Evolutionary conservation across 2,113 vertebrate species (phyloP), one percentile per base, ranked within the genome.

Genomic region (Gymnarchus niloticus): DNA sequence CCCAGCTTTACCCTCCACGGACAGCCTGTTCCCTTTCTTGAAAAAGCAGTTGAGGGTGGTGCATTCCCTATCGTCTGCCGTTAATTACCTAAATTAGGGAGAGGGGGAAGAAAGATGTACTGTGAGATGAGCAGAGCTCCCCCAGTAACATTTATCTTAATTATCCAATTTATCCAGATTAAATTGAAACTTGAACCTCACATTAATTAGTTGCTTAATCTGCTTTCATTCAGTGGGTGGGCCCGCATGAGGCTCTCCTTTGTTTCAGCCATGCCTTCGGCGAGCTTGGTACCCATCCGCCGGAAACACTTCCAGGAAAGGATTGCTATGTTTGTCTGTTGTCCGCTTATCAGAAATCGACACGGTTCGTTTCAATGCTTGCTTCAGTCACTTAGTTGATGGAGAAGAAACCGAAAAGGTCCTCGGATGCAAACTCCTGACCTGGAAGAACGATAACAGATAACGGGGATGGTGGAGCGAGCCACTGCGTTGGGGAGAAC

Each of bases 91-190:
- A 85, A 90, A 87, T 89, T 84, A 88, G 87, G 86, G 86, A 84
- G 77, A 89, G 61, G 80, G 57, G 86, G 76, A 85, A 48, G 56
- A 85, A 85, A 73, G 54, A 69, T 57, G 80, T 86, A 84, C 73
- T 84, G 87, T 87, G 81, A 87, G 90, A 90, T 61, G 86, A 89
- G 77, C 37, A 52, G 56, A 73, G 87, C 85, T 91, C 87, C 88
- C 90, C 84, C 88, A 88, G 88, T 91, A 91, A 88, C 90, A 90
- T 89, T 86, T 88, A 88, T 88, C 91, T 93, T 93, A 93, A 94
- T 93, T 92, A 94, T 93, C 90, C 87, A 90, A 90, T 93, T 92
- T 91, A 89, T 89, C 87, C 86, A 89, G 90, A 92, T 93, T 91
- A 90, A 91, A 92, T 90, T 90, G 90, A 91, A 93, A 93, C 89